Evolutionary conservation across 2,888 invertebrate genomes (phyloP).

Genomic region (Peribatodes rhomboidaria): DNA sequence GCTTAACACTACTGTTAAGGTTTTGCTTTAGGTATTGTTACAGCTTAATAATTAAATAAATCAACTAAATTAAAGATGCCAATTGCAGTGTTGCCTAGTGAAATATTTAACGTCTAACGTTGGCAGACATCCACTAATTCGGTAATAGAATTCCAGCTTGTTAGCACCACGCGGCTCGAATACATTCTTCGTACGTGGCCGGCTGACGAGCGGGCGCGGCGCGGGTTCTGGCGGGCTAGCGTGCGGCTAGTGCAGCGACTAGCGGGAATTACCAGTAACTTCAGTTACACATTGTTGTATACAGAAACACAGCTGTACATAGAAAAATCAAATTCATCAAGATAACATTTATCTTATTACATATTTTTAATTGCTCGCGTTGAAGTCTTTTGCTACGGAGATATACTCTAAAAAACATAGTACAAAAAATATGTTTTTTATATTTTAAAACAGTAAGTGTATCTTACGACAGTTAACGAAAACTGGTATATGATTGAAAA

Average conservation of each 20-base stretch:
- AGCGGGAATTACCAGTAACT: constrained; percentile 39
- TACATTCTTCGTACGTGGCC: constrained; percentile 73
- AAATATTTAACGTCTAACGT: constrained; percentile 41
- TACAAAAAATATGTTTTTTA: no score
- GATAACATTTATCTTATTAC: no score
- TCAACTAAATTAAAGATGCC: constrained; percentile 3
- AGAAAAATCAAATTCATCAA: no score
- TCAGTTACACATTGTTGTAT: no score
- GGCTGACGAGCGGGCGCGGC: constrained; percentile 45
- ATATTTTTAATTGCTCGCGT: no score
- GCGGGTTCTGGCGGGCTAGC: constrained; percentile 25
- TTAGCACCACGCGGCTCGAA: constrained; percentile 78
- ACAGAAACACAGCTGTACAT: no score
- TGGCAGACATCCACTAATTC: constrained; percentile 76
- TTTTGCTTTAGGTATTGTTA: not conserved
- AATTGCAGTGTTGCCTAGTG: constrained; percentile 5
- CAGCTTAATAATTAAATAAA: not conserved
- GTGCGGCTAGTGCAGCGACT: constrained; percentile 48
- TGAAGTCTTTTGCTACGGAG: not conserved
- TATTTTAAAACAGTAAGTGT: no score
- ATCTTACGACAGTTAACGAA: no score
- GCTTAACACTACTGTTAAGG: no score
- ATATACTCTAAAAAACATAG: not conserved
- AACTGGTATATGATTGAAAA: no score
- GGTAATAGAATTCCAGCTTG: constrained; percentile 81